Evolutionary conservation across 1,140 invertebrate species (phyloP).

Genomic region (Acarapis woodi): DNA sequence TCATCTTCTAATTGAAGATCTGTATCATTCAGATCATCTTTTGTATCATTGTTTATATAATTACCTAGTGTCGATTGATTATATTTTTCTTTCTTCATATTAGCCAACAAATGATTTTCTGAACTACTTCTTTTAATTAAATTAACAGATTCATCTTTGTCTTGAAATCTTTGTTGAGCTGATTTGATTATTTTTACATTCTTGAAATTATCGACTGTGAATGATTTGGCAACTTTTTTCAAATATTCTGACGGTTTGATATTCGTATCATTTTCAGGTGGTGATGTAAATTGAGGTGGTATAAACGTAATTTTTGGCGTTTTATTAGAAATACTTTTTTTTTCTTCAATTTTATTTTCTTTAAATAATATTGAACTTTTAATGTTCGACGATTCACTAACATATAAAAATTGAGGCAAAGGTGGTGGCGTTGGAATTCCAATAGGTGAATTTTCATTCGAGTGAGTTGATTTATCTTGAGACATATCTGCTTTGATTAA

Average conservation of each 20-base stretch:
- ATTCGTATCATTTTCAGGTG: conserved; percentile 32
- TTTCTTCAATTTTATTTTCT: not conserved
- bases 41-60: not conserved
- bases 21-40: conserved; percentile 1
- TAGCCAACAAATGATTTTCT: conserved; percentile 7
- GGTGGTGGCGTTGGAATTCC: no score
- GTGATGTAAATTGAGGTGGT: conserved; percentile 47
- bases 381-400: no score
- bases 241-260: conserved; percentile 75
- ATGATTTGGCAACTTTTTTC: conserved; percentile 32
- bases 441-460: no score
- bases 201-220: not conserved
- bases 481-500: no score
- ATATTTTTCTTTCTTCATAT: conserved; percentile 4
- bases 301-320: conserved; percentile 40
- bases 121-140: conserved; percentile 9
- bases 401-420: no score
- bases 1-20: conserved; percentile 15
- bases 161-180: not conserved
- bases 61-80: not conserved
- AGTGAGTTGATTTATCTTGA: no score
- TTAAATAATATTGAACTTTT: no score
- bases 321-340: not conserved
- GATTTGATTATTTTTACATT: not conserved
- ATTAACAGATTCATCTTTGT: no score